A percentile compares a stretch with the other conserved stretches of the same genome.
Conservation (phyloP, 2,113 vertebrate species). For the Malaclemys terrapin region DNA sequence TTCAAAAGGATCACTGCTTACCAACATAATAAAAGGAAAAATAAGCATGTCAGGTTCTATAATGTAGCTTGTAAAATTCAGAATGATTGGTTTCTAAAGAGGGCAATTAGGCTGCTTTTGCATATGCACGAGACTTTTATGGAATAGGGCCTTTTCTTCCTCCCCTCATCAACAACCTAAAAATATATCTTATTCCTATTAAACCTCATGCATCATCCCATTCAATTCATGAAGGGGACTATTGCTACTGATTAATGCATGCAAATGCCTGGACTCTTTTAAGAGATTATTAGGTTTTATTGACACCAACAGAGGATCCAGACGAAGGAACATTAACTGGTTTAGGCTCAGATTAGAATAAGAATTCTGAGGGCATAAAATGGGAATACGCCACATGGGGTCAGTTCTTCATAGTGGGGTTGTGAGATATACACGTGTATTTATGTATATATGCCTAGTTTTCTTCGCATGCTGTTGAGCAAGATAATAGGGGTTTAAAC, state of each 20-base stretch:
- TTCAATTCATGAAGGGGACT: background rate
- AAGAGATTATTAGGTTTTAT: background rate
- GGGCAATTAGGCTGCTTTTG: conserved; percentile 82
- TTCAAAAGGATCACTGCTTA: conserved; percentile 83
- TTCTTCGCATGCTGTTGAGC: background rate
- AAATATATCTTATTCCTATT: conserved; percentile 49
- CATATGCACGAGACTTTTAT: conserved; percentile 80
- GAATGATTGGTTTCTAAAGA: conserved; percentile 83
- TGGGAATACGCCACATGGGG: background rate
- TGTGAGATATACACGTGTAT: background rate
- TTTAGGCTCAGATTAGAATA: background rate
- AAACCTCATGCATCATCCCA: background rate
- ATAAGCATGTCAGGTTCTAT: conserved; percentile 81
- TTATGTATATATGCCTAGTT: background rate
- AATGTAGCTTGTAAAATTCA: conserved; percentile 81
- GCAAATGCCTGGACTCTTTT: background rate
- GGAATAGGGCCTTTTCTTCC: conserved; percentile 54
- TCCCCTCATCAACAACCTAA: conserved; percentile 51
- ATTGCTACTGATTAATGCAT: background rate
- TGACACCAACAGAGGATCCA: background rate
- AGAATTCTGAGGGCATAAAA: background rate
- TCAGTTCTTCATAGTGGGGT: background rate
- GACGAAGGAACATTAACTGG: background rate
- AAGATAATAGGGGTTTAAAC: background rate
- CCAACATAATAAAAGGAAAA: conserved; percentile 84